These are phyloP conservation scores for Capreolus pygargus DNA, from an alignment of 2,113 vertebrate species.

Conservation along the genomic window DNA sequence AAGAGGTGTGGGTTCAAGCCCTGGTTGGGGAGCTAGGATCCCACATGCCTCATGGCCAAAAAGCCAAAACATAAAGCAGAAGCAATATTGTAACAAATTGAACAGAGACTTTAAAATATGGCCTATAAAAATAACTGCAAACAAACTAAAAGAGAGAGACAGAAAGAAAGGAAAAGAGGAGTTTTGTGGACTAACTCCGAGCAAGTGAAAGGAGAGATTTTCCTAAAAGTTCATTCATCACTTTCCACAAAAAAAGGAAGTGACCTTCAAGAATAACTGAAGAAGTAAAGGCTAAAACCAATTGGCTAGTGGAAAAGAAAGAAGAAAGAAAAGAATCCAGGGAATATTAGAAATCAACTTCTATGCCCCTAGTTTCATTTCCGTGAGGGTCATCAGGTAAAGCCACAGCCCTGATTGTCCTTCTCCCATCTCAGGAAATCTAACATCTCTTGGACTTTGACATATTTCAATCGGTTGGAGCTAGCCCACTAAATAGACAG, in stretches of 20 bases:
- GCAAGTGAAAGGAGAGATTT: neutral
- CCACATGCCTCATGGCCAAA: neutral
- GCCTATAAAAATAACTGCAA: neutral
- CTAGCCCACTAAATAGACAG: neutral
- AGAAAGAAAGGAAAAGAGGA: neutral
- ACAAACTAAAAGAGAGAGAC: neutral
- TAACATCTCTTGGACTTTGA: neutral
- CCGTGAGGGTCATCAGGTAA: neutral
- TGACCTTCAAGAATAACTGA: neutral
- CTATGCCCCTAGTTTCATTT: neutral
- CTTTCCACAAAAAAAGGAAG: neutral
- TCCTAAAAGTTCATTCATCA: neutral
- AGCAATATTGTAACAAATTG: neutral
- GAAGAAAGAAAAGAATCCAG: neutral
- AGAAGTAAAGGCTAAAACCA: neutral
- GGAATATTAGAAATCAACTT: neutral
- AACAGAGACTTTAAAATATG: neutral
- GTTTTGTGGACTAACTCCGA: neutral
- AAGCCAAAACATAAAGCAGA: neutral
- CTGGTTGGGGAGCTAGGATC: neutral
- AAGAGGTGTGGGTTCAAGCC: neutral
- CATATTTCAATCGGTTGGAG: neutral
- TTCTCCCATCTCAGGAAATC: neutral
- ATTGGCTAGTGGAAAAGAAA: neutral
- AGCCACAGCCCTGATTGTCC: fast-evolving